Conservation (phyloP, 2,113 vertebrate species). For the Lucifuga dentata region DNA sequence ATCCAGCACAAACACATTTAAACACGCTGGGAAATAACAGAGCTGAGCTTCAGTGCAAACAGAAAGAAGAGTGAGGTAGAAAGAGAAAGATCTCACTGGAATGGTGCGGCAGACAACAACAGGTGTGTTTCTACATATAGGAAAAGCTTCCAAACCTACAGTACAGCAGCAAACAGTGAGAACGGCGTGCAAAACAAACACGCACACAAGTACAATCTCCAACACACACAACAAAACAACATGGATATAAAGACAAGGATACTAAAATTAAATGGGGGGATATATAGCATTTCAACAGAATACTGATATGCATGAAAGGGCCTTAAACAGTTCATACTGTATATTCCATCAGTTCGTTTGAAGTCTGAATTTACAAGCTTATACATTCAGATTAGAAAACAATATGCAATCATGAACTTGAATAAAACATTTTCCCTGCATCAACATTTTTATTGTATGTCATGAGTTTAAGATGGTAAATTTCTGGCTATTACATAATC, state of each 20-base stretch:
- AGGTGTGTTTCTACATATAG: slow-evolving; percentile 25
- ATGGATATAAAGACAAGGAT: slow-evolving; percentile 20
- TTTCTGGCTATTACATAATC: too few species aligned
- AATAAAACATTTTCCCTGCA: slow-evolving; percentile 13
- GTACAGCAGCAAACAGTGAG: slow-evolving; percentile 26
- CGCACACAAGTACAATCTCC: slow-evolving; percentile 7
- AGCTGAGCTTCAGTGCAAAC: slow-evolving; percentile 23
- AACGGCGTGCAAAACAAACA: slow-evolving; percentile 37
- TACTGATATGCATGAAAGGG: slow-evolving; percentile 17
- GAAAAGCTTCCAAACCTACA: not conserved
- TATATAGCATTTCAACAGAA: slow-evolving; percentile 19
- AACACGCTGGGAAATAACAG: slow-evolving; percentile 12
- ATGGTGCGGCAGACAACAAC: slow-evolving; percentile 42
- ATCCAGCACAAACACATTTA: not conserved
- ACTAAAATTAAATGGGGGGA: slow-evolving; percentile 28
- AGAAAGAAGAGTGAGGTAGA: slow-evolving; percentile 47
- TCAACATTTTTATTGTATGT: too few species aligned
- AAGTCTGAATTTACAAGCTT: slow-evolving; percentile 5
- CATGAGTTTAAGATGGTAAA: too few species aligned
- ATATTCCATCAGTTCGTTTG: not conserved
- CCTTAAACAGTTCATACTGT: too few species aligned
- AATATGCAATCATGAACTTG: not conserved
- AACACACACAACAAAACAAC: slow-evolving; percentile 12
- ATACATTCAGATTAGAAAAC: slow-evolving; percentile 13
- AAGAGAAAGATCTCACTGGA: slow-evolving; percentile 66